Evolutionary conservation across 1,140 invertebrate genomes (phyloP).

Genomic region (Orius insidiosus): DNA sequence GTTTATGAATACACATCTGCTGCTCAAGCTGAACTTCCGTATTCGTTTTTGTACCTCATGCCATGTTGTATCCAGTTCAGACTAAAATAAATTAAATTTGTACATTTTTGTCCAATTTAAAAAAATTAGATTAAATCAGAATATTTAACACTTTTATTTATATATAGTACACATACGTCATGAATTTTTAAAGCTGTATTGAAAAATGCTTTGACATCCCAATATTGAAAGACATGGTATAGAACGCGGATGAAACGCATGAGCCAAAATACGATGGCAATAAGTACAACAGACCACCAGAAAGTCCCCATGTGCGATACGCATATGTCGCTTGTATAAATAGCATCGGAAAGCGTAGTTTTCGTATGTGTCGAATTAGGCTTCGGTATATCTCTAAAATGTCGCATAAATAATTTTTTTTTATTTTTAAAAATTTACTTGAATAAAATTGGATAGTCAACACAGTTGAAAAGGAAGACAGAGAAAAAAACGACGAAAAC

Average conservation of each 20-base stretch:
- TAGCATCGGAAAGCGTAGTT: conserved; percentile 43
- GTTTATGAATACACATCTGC: conserved; percentile 95
- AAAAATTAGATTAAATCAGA: background rate
- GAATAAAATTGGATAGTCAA: conserved; percentile 79
- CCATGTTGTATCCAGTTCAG: conserved; percentile 85
- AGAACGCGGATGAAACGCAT: conserved; percentile 58
- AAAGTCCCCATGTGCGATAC: conserved; percentile 32
- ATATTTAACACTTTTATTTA: too few species aligned
- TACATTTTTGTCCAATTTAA: too few species aligned
- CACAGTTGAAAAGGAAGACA: conserved; percentile 70
- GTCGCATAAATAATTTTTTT: conserved; percentile 13
- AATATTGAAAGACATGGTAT: conserved; percentile 69
- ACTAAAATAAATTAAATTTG: conserved; percentile 29
- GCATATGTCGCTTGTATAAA: conserved; percentile 39
- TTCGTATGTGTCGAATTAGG: conserved; percentile 36
- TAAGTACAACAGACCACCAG: conserved; percentile 42
- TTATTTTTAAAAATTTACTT: conserved; percentile 24
- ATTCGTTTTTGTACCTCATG: conserved; percentile 76
- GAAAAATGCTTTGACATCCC: conserved; percentile 87
- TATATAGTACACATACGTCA: conserved; percentile 34
- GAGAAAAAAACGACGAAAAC: conserved; percentile 82
- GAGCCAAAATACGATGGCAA: conserved; percentile 62
- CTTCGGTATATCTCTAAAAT: conserved; percentile 28
- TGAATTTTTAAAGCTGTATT: conserved; percentile 66
- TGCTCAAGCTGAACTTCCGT: conserved; percentile 82